Evolutionary conservation across 1,140 invertebrate species (phyloP).

Genomic region (Bombus breviceps): DNA sequence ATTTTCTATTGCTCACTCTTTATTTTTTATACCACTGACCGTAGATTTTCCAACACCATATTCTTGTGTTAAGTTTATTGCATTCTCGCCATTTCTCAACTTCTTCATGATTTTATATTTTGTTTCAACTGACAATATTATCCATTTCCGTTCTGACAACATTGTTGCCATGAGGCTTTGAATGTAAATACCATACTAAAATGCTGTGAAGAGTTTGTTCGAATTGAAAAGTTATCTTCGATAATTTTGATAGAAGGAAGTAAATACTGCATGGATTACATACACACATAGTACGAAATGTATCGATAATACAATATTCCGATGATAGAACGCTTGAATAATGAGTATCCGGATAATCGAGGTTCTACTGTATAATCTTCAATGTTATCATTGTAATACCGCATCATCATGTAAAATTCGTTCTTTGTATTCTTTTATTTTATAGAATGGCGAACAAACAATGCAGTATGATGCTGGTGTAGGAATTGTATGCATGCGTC

Average conservation of each 20-base stretch:
- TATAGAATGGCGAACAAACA: conserved; percentile 84
- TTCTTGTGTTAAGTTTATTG: not conserved
- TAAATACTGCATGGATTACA: not conserved
- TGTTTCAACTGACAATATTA: not conserved
- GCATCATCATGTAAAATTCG: not conserved
- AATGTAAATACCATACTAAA: not conserved
- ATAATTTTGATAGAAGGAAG: not conserved
- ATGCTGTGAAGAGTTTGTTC: not conserved
- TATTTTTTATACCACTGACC: not conserved
- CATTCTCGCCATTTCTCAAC: not conserved
- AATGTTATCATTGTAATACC: not conserved
- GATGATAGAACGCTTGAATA: not conserved
- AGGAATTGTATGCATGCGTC: conserved; percentile 86
- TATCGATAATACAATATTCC: not conserved
- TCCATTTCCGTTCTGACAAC: not conserved
- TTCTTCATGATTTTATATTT: not conserved
- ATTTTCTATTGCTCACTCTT: not conserved
- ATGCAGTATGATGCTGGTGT: conserved; percentile 84
- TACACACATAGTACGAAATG: not conserved
- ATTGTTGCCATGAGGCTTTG: not conserved
- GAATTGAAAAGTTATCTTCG: not conserved
- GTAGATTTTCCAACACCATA: not conserved
- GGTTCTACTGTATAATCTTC: not conserved
- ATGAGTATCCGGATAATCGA: not conserved
- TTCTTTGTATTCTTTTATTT: conserved; percentile 39